A percentile compares a stretch with the other conserved stretches of the same genome.
Evolutionary conservation across 2,797 vertebrate species (phyloP).

Genomic region (Sebastes melanostomus): DNA sequence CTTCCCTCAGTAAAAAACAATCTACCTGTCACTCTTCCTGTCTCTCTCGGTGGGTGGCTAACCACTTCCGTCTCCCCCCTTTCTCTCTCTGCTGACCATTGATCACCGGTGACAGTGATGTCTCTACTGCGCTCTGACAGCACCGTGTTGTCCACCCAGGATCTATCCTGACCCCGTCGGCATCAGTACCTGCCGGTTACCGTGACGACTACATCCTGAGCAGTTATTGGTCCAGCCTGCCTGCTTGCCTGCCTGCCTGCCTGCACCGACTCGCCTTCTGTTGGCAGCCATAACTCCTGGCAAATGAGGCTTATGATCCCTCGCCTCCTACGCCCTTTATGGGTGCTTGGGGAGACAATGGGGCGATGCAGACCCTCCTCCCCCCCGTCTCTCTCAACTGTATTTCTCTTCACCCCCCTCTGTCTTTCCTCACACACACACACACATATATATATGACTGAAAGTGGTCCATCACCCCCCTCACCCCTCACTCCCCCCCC

Average conservation of each 20-base stretch:
- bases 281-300: conserved; percentile 72
- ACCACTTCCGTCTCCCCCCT: background rate
- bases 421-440: conserved; percentile 27
- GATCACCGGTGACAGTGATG: conserved; percentile 57
- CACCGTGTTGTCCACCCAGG: conserved; percentile 24
- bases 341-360: conserved; percentile 86
- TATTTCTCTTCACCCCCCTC: conserved; percentile 57
- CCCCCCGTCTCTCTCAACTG: conserved; percentile 49
- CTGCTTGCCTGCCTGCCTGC: background rate
- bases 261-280: conserved; percentile 35
- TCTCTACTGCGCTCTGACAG: conserved; percentile 39
- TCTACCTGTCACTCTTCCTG: conserved; percentile 11
- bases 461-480: conserved; percentile 53
- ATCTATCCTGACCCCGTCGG: conserved; percentile 27
- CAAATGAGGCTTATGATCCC: conserved; percentile 76
- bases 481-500: background rate
- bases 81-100: conserved; percentile 8
- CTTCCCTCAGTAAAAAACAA: background rate
- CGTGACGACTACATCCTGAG: conserved; percentile 57
- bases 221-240: conserved; percentile 19
- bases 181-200: conserved; percentile 52
- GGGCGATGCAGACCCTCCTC: conserved; percentile 66
- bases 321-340: conserved; percentile 83
- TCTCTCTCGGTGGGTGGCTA: background rate
- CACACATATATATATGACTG: conserved; percentile 32